A percentile compares a stretch with the other conserved stretches of the same genome.
phyloP scores from a whole-genome alignment of 2,797 vertebrate genomes.

The Platalea minor region DNA sequence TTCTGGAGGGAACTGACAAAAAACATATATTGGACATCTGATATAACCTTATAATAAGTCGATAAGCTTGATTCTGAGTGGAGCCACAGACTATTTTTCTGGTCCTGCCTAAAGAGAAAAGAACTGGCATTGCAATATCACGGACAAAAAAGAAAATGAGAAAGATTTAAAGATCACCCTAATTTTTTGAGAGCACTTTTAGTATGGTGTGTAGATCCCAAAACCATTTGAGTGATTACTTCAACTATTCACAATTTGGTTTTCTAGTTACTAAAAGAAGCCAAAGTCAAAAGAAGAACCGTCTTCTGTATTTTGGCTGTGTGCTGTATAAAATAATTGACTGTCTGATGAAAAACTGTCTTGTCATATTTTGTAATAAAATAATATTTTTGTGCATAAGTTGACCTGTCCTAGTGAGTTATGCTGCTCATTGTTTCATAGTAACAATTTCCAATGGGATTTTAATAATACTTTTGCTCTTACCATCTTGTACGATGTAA shows the following conservation, averaged over 20 bases:
- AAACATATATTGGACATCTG: fast-evolving
- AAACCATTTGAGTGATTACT: background rate
- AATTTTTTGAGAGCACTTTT: background rate
- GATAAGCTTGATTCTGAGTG: background rate
- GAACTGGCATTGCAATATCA: fast-evolving
- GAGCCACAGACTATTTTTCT: background rate
- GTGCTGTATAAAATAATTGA: conserved; percentile 62
- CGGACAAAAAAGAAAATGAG: fast-evolving
- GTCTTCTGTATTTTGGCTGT: conserved; percentile 32
- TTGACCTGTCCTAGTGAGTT: conserved; percentile 67
- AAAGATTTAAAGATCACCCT: background rate
- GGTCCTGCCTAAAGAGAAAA: background rate
- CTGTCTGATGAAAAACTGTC: conserved; percentile 61
- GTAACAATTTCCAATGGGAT: conserved; percentile 71
- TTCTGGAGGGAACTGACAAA: background rate
- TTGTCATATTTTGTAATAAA: conserved; percentile 72
- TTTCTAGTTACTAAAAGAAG: background rate
- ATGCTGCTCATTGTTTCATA: conserved; percentile 58
- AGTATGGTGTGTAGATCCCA: background rate
- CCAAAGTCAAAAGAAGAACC: conserved; percentile 7
- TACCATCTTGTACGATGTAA: conserved; percentile 38
- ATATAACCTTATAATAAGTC: background rate
- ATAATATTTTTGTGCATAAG: conserved; percentile 70
- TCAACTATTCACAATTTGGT: background rate
- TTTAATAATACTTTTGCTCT: conserved; percentile 70